Base-by-base conservation (phyloP, 35 echinoderm and acorn worm species). In the Acanthaster planci region DNA sequence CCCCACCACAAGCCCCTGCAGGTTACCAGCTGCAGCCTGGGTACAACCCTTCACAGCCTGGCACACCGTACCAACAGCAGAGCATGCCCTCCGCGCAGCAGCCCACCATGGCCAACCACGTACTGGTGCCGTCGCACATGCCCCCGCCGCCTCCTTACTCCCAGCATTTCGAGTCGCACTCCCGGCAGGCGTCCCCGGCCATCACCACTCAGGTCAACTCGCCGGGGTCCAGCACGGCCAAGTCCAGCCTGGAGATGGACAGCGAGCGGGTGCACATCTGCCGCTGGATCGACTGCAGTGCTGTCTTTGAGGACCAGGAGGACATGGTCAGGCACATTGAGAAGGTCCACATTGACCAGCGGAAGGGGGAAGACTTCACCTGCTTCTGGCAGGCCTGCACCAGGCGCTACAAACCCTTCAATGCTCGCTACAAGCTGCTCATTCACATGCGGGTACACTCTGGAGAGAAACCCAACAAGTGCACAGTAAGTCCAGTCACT, bases 391-490 rank as follows among this genome's bases (percentile, higher is more conserved):
- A 99, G 52, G 96, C 86, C 0, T 99, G 96, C 54, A 92, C 92
- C 0, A 84, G 96, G 76, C 88, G 92, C 9, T 99, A 88, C 82
- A 99, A 99, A 64, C 96, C 96, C 23, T 99, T 99, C 83, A 99
- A 99, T 54, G 96, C 96, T 23, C 92, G 96, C 40, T 99, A 99
- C 56, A 99, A 99, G 86, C 84, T 99, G 16, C 89, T 99, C 4
- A 99, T 99, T 78, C 96, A 99, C 83, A 99, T 99, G 96, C 87
- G 96, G 37, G 96, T 99, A 1, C 96, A 99, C 83, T 99, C 96
- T 0, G 96, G 96, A 37, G 96, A 99, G 77, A 99, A 99, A 57
- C 96, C 96, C 0, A 99, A 99, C 52, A 99, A 99, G 82, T 99
- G 96, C 76, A 99, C 96, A 50, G 96, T 99, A 82, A 93, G 96